Percentiles rank a stretch among this genome's conserved stretches.
phyloP scores from a whole-genome alignment of 2,888 invertebrate genomes.

The Ametastegia equiseti region DNA sequence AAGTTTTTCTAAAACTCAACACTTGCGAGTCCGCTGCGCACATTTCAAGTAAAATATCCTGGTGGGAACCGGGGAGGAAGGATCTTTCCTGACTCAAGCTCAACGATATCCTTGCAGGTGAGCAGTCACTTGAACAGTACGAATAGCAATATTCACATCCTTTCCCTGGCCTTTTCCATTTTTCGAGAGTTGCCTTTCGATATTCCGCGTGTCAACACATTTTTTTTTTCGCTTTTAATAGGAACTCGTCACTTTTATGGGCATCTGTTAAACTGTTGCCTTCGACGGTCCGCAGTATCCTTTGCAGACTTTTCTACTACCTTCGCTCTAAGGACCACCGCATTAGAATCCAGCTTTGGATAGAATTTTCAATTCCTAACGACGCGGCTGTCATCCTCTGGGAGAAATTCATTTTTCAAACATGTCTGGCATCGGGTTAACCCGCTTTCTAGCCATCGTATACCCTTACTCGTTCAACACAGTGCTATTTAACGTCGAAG shows the following conservation, averaged over 20 bases:
- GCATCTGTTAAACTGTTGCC: slow-evolving; percentile 27
- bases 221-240: slow-evolving; percentile 15
- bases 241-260: slow-evolving; percentile 22
- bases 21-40: slow-evolving; percentile 55
- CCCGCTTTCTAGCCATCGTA: background rate
- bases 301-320: background rate
- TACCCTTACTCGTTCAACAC: slow-evolving; percentile 1
- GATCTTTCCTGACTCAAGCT: slow-evolving; percentile 47
- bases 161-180: background rate
- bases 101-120: slow-evolving; percentile 54
- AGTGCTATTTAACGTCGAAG: slow-evolving; percentile 21
- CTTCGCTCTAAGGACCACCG: background rate
- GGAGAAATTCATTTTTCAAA: slow-evolving; percentile 37
- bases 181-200: background rate
- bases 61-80: background rate
- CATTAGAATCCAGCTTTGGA: background rate
- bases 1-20: slow-evolving; percentile 57
- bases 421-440: slow-evolving; percentile 38
- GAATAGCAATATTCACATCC: background rate
- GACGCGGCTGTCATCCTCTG: slow-evolving; percentile 24
- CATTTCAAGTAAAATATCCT: slow-evolving; percentile 57
- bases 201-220: background rate
- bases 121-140: slow-evolving; percentile 53
- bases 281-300: background rate
- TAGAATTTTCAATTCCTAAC: slow-evolving; percentile 37